phyloP scores from a whole-genome alignment of 2,113 vertebrate species.

The Pholis gunnellus region DNA sequence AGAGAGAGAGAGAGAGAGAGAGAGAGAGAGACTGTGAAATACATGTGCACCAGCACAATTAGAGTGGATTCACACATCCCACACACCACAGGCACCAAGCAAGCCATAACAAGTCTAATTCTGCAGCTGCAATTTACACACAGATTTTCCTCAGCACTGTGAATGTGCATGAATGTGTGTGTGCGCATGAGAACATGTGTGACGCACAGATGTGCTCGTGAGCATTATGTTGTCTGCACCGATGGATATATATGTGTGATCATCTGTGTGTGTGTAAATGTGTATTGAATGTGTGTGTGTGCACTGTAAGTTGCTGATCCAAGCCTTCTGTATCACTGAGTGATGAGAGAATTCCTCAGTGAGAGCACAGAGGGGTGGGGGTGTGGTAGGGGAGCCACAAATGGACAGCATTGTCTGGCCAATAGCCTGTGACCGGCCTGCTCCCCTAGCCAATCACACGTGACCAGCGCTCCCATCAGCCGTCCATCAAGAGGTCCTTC shows the following conservation, averaged over 20 bases:
- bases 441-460: conserved; percentile 71
- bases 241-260: conserved; percentile 22
- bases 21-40: conserved; percentile 33
- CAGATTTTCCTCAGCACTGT: conserved; percentile 40
- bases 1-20: not conserved
- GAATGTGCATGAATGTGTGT: conserved; percentile 13
- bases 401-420: conserved; percentile 63
- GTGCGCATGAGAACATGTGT: conserved; percentile 1
- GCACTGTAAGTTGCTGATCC: conserved; percentile 69
- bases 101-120: conserved; percentile 61
- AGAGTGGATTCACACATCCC: conserved; percentile 71
- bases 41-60: conserved; percentile 67
- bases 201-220: conserved; percentile 19
- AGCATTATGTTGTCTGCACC: conserved; percentile 27
- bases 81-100: conserved; percentile 61
- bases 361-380: conserved; percentile 42
- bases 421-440: conserved; percentile 71
- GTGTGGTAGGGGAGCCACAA: conserved; percentile 14
- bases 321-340: conserved; percentile 70
- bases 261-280: conserved; percentile 8
- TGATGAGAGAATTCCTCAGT: conserved; percentile 70
- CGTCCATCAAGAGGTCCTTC: conserved; percentile 78
- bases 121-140: conserved; percentile 64
- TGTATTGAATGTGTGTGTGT: conserved; percentile 14
- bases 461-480: conserved; percentile 73